Evolutionary conservation across 2,797 vertebrate genomes (phyloP), one percentile per base, ranked within the genome.

Genomic region (Aldrovandia affinis): DNA sequence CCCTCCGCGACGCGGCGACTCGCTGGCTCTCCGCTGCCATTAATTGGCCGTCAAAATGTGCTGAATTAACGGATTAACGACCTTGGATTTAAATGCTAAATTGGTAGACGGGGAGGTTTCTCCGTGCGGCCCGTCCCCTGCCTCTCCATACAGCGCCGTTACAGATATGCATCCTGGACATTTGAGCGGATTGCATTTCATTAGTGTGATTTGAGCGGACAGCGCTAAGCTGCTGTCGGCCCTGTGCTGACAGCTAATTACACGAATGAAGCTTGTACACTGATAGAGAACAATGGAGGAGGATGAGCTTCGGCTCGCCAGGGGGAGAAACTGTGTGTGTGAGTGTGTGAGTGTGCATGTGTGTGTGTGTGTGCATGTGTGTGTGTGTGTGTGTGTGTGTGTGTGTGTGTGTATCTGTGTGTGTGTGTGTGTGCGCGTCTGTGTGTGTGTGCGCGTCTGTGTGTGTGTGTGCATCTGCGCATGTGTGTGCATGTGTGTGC

Each of bases 161-260:
- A 97, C 96, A 96, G 96, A 97, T 97, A 95, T 94, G 96, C 96
- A 96, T 96, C 94, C 96, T 96, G 97, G 96, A 98, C 96, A 93
- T 97, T 96, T 96, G 95, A 97, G 96, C 93, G 96, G 96, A 96
- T 97, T 97, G 97, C 95, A 95, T 98, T 98, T 98, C 97, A 97
- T 98, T 98, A 98, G 97, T 97, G 94, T 96, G 96, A 99, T 98
- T 97, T 95, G 96, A 98, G 94, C 95, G 95, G 97, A 97, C 97
- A 97, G 96, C 95, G 90, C 95, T 96, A 97, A 97, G 96, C 97
- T 98, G 97, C 97, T 97, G 96, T 97, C 95, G 96, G 96, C 96
- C 95, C 92, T 86, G 93, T 92, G 94, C 96, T 98, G 97, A 98
- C 97, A 98, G 97, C 97, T 98, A 99, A 99, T 99, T 99, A 98